Evolutionary conservation across 2,113 vertebrate genomes (phyloP).

Genomic region (Corythoichthys intestinalis): DNA sequence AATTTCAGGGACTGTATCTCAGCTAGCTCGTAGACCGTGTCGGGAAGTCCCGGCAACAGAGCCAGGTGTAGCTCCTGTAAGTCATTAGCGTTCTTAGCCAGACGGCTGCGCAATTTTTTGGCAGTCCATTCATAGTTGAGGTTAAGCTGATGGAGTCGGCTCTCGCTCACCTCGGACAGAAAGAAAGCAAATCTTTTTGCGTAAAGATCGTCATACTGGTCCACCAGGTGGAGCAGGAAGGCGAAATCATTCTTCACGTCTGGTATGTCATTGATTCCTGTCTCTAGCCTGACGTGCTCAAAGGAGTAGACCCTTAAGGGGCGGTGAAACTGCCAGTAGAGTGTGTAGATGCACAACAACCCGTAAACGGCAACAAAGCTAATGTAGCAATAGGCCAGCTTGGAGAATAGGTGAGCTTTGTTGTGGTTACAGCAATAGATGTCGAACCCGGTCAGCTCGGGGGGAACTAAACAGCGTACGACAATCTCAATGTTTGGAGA

Average conservation of each 20-base stretch:
- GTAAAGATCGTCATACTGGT: slow-evolving; percentile 86
- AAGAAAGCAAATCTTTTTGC: slow-evolving; percentile 86
- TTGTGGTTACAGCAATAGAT: slow-evolving; percentile 87
- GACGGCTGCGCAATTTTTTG: slow-evolving; percentile 77
- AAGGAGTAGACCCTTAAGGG: slow-evolving; percentile 85
- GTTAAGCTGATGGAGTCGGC: slow-evolving; percentile 81
- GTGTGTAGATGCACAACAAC: slow-evolving; percentile 80
- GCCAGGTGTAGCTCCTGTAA: slow-evolving; percentile 79
- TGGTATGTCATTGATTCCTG: slow-evolving; percentile 83
- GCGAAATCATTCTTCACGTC: slow-evolving; percentile 90
- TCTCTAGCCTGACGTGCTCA: slow-evolving; percentile 80
- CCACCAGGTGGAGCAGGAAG: slow-evolving; percentile 86
- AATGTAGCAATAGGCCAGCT: slow-evolving; percentile 83
- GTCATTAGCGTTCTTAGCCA: slow-evolving; percentile 70
- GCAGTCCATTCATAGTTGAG: slow-evolving; percentile 85
- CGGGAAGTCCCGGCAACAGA: slow-evolving; percentile 81
- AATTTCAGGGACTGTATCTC: slow-evolving; percentile 83
- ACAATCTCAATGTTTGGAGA: slow-evolving; percentile 79
- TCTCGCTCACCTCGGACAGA: slow-evolving; percentile 87
- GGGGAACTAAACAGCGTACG: slow-evolving; percentile 78
- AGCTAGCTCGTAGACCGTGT: slow-evolving; percentile 78
- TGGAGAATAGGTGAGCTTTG: slow-evolving; percentile 85
- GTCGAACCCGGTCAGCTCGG: slow-evolving; percentile 81
- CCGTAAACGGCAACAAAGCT: slow-evolving; percentile 82
- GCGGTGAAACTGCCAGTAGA: slow-evolving; percentile 87